Evolutionary conservation across 1,140 invertebrate species (phyloP).

Genomic region (Pseudomyrmex flavicornis): DNA sequence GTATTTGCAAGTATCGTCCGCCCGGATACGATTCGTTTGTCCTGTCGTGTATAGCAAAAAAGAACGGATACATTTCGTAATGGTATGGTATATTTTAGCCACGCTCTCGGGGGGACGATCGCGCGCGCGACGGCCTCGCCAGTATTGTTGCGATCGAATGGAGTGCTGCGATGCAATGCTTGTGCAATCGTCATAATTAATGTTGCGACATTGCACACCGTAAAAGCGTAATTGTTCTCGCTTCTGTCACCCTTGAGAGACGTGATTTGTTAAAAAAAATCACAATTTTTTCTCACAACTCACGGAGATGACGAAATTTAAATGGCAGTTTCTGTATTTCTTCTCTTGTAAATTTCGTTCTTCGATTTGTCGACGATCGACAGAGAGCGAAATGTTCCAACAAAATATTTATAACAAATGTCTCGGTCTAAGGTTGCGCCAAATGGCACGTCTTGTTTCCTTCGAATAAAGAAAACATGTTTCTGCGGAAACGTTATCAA

Average conservation of each 20-base stretch:
- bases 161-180: constrained; percentile 12
- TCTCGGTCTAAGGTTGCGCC: too few relatives aligned
- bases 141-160: constrained; percentile 49
- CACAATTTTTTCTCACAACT: not conserved
- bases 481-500: not conserved
- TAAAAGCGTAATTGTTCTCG: too few relatives aligned
- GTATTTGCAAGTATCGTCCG: constrained; percentile 2
- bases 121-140: constrained; percentile 24
- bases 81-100: constrained; percentile 18
- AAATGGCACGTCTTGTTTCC: not conserved
- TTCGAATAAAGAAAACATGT: not conserved
- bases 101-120: not conserved
- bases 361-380: too few relatives aligned
- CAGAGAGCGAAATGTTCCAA: too few relatives aligned
- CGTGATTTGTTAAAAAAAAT: not conserved
- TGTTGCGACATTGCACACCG: constrained; percentile 11
- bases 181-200: constrained; percentile 38
- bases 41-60: not conserved
- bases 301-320: too few relatives aligned
- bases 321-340: too few relatives aligned
- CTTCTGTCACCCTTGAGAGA: not conserved
- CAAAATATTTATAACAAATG: too few relatives aligned
- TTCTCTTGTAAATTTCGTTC: too few relatives aligned
- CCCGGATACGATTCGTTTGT: not conserved
- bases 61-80: constrained; percentile 31